A percentile compares a stretch with the other conserved stretches of the same genome.
Conservation (phyloP, 2,888 invertebrate genomes). For the Xanthia togata region DNA sequence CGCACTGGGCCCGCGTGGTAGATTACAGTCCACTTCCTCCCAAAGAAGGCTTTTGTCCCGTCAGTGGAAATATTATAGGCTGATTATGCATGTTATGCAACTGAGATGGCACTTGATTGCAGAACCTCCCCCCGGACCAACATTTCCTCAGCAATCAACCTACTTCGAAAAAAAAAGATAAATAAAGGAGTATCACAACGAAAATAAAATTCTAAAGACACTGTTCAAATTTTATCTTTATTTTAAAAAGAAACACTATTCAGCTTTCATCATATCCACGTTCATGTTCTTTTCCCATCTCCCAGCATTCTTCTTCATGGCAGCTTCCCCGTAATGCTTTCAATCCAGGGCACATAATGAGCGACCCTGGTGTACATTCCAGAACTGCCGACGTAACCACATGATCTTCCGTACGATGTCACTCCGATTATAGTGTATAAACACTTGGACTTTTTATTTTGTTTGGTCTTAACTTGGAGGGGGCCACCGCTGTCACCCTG, state of each 20-base stretch:
- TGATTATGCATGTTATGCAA: too few species aligned
- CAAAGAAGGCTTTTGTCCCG: too few species aligned
- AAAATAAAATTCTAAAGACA: background rate
- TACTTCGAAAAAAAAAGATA: too few species aligned
- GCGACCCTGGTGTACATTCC: constrained; percentile 91
- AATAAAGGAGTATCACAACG: background rate
- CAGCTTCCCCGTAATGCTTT: constrained; percentile 26
- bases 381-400: constrained; percentile 81
- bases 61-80: too few species aligned
- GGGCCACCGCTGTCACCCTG: constrained; percentile 59
- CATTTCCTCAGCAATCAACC: too few species aligned
- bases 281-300: background rate
- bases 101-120: too few species aligned
- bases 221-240: background rate
- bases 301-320: background rate
- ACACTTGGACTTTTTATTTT: background rate
- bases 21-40: too few species aligned
- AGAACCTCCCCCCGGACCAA: too few species aligned
- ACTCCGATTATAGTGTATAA: constrained; percentile 47
- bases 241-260: background rate
- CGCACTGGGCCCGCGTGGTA: too few species aligned
- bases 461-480: constrained; percentile 18
- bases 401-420: constrained; percentile 69
- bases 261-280: background rate
- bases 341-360: constrained; percentile 87